Conservation (phyloP, 2,888 invertebrate genomes). For the Stenoptilia bipunctidactyla region DNA sequence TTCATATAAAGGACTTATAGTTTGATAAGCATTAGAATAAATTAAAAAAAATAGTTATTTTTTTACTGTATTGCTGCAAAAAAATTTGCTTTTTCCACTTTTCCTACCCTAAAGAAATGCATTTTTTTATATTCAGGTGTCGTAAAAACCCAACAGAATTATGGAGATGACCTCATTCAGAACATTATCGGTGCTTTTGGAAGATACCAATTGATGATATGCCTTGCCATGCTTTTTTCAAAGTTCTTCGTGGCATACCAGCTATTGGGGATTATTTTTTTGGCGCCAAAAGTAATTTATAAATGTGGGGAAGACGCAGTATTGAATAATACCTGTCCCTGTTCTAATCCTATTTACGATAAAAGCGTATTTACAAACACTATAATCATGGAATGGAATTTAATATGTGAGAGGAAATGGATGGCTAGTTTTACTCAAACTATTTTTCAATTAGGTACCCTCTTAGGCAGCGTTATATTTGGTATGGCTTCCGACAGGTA, state of each 20-base stretch:
- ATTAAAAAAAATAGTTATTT: too few relatives aligned
- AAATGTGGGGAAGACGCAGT: conserved; percentile 25
- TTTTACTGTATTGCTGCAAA: too few relatives aligned
- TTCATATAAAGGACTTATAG: too few relatives aligned
- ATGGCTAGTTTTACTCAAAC: conserved; percentile 46
- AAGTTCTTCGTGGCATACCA: conserved; percentile 64
- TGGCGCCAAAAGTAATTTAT: conserved; percentile 50
- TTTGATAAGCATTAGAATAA: too few relatives aligned
- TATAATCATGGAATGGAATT: conserved; percentile 77
- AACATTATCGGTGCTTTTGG: conserved; percentile 60
- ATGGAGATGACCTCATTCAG: conserved; percentile 23
- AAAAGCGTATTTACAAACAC: conserved; percentile 74
- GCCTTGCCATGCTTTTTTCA: conserved; percentile 45
- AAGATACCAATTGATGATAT: conserved; percentile 58
- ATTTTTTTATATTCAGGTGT: too few relatives aligned
- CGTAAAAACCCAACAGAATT: too few relatives aligned
- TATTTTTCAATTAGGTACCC: not conserved
- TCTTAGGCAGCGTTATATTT: conserved; percentile 1
- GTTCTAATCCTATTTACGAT: conserved; percentile 72
- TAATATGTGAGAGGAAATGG: conserved; percentile 74
- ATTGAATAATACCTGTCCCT: conserved; percentile 56
- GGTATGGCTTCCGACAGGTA: conserved; percentile 15
- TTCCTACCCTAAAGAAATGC: too few relatives aligned
- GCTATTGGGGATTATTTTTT: conserved; percentile 64
- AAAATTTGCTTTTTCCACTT: too few relatives aligned